A percentile compares a stretch with the other conserved stretches of the same genome.
phyloP scores from a whole-genome alignment of 1,140 invertebrate species.

The Zaprionus lachaisei region DNA sequence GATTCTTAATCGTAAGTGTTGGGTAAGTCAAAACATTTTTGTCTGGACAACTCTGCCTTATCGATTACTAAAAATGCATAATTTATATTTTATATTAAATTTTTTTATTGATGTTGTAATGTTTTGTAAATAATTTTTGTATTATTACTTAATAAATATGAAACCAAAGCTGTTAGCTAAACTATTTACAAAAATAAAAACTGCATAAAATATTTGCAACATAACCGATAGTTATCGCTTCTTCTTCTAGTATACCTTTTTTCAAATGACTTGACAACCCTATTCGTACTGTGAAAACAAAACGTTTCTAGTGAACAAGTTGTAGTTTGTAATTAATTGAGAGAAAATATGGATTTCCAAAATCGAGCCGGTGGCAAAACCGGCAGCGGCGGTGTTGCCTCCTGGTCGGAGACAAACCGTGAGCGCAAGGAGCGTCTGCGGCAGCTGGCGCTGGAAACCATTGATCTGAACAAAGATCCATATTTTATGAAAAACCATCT shows the following conservation, averaged over 20 bases:
- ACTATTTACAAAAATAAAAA: not conserved
- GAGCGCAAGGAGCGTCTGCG: conserved; percentile 97
- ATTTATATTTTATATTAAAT: not conserved
- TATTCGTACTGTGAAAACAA: conserved; percentile 19
- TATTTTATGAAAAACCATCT: conserved; percentile 99
- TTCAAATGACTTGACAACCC: conserved; percentile 34
- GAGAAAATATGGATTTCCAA: conserved; percentile 94
- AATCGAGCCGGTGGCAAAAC: conserved; percentile 99
- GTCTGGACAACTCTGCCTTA: not conserved
- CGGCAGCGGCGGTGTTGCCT: conserved; percentile 98
- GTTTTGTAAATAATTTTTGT: not conserved
- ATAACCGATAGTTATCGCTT: not conserved
- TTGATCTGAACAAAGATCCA: conserved; percentile 99
- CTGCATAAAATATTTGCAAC: not conserved
- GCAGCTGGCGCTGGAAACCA: conserved; percentile 98
- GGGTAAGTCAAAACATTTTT: not conserved
- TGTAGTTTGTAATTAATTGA: conserved; percentile 25
- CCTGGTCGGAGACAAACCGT: conserved; percentile 98
- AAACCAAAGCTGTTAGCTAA: not conserved
- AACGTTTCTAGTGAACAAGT: conserved; percentile 24
- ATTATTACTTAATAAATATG: not conserved
- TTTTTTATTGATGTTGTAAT: not conserved
- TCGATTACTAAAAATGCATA: not conserved
- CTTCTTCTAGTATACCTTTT: not conserved
- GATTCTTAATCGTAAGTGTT: conserved; percentile 14